Percentiles rank a stretch among this genome's conserved stretches.
These are phyloP conservation scores for Sarcophaga variegata DNA, from an alignment of 2,888 invertebrate genomes.

Conservation along the genomic window DNA sequence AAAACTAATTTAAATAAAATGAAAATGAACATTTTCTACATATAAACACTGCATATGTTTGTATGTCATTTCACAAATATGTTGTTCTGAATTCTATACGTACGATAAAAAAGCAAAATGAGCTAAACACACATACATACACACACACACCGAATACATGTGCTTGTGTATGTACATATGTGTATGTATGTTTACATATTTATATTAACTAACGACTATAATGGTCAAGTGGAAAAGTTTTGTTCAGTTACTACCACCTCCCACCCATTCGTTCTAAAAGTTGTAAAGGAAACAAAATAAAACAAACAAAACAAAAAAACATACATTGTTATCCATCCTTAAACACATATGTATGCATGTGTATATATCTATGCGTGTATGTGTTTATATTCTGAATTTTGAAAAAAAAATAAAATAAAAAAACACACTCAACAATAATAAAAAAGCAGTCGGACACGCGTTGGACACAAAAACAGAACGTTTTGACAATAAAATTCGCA, in stretches of 20 bases:
- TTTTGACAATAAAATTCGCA: conserved; percentile 79
- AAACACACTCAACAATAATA: background rate
- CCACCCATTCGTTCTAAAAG: too few species aligned
- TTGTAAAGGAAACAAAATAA: too few species aligned
- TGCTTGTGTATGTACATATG: background rate
- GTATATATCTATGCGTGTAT: background rate
- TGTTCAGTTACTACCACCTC: too few species aligned
- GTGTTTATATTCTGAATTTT: background rate
- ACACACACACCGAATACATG: background rate
- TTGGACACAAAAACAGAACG: conserved; percentile 77
- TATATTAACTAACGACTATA: too few species aligned
- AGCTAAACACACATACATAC: conserved; percentile 10
- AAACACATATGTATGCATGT: background rate
- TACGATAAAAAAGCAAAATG: background rate
- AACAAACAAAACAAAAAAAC: too few species aligned
- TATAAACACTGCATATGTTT: conserved; percentile 66
- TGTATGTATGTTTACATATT: background rate
- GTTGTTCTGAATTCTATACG: conserved; percentile 46
- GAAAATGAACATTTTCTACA: conserved; percentile 66
- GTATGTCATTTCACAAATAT: conserved; percentile 60
- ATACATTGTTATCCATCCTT: too few species aligned
- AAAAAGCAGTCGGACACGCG: conserved; percentile 71
- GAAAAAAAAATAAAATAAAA: conserved; percentile 1
- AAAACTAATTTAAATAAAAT: conserved; percentile 69
- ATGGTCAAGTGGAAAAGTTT: too few species aligned